Conservation (phyloP, 2,797 vertebrate genomes). For the Balearica regulorum region DNA sequence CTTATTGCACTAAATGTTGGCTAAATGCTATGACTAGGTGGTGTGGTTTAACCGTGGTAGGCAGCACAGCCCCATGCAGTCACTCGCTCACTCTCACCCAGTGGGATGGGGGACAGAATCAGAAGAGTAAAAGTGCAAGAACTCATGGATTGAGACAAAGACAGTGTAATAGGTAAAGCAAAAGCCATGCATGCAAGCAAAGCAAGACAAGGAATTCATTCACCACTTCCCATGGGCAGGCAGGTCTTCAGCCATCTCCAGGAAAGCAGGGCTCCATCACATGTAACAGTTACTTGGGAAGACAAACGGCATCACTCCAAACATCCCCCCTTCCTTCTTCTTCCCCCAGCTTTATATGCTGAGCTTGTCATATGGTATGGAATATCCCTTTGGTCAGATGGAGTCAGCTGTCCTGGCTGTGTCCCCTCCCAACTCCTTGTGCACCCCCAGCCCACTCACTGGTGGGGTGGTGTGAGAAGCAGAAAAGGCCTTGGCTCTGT, state of each 20-base stretch:
- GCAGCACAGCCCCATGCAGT: no score
- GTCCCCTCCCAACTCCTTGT: background rate
- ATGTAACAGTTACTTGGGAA: background rate
- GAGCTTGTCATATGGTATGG: background rate
- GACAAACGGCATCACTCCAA: fast-evolving
- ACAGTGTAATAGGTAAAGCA: background rate
- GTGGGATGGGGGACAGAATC: no score
- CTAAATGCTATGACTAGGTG: background rate
- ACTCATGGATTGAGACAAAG: background rate
- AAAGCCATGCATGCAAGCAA: background rate
- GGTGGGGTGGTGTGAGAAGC: no score
- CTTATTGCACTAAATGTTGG: background rate
- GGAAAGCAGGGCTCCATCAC: background rate
- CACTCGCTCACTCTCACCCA: background rate
- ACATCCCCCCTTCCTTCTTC: background rate
- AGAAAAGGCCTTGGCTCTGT: background rate
- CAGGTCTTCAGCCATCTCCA: background rate
- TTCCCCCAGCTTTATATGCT: background rate
- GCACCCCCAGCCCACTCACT: background rate
- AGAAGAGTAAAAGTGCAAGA: background rate
- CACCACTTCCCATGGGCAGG: no score
- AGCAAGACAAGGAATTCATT: background rate
- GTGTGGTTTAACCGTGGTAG: background rate
- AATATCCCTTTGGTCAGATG: background rate
- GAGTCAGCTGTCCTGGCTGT: background rate